A percentile compares a stretch with the other conserved stretches of the same genome.
Evolutionary conservation across 2,797 vertebrate genomes (phyloP).

Genomic region (Hippoglossus hippoglossus): DNA sequence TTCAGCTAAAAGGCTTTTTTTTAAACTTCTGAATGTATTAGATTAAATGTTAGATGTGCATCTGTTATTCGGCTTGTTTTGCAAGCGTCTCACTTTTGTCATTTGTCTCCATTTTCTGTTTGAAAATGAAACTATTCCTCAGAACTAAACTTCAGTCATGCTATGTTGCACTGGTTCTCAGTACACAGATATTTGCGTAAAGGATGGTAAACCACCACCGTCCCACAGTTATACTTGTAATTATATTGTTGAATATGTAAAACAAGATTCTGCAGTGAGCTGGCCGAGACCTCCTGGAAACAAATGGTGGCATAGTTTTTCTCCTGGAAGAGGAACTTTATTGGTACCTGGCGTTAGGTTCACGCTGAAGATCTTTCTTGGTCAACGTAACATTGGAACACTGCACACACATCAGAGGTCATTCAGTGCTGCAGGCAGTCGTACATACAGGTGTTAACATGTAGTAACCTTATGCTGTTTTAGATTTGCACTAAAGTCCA

Average conservation of each 20-base stretch:
- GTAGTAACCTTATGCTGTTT: conserved; percentile 44
- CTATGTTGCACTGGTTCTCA: not conserved
- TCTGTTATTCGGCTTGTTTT: conserved; percentile 34
- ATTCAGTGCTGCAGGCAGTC: conserved; percentile 19
- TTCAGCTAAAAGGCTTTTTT: conserved; percentile 41
- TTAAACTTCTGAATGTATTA: conserved; percentile 62
- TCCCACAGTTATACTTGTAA: not conserved
- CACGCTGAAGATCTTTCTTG: conserved; percentile 61
- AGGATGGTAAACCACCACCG: too few relatives aligned
- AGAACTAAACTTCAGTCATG: not conserved
- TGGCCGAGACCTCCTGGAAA: conserved; percentile 36
- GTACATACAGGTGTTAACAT: conserved; percentile 61
- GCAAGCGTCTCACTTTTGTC: conserved; percentile 4
- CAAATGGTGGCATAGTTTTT: conserved; percentile 48
- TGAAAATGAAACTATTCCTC: conserved; percentile 23
- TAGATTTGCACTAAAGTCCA: not conserved
- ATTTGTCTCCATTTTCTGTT: conserved; percentile 1
- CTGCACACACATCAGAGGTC: conserved; percentile 25
- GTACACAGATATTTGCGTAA: not conserved
- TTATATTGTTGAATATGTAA: not conserved
- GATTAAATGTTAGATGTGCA: conserved; percentile 48
- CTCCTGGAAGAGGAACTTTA: conserved; percentile 44
- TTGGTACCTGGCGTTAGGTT: conserved; percentile 62
- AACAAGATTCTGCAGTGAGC: conserved; percentile 17
- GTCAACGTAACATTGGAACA: conserved; percentile 64